Evolutionary conservation across 2,113 vertebrate genomes (phyloP), one percentile per base, ranked within the genome.

Genomic region (Mugil cephalus): DNA sequence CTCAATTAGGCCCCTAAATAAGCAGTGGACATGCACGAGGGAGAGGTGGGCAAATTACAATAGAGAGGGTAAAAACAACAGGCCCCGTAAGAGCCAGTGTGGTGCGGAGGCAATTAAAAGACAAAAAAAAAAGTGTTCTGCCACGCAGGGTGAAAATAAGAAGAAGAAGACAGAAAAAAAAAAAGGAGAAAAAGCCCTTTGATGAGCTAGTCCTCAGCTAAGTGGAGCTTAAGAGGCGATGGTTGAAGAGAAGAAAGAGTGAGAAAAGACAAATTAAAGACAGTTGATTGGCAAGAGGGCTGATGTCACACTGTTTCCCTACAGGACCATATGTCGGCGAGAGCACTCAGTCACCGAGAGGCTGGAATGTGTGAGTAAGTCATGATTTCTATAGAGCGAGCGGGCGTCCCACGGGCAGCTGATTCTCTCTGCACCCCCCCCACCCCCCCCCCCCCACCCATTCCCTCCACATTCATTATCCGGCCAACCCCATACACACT

Each of bases 1-100:
- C 89, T 92, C 90, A 93, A 93, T 93, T 93, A 92, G 84, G 83
- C 70, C 80, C n/a, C 77, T 87, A 87, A 93, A 92, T 88, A 91
- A 86, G 86, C 87, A 77, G 78, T 34, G 90, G 88, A 91, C 88
- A 76, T 55, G 61, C 77, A 77, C 43, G 34, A 69, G 79, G 79
- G 77, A 82, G 84, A 86, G 74, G 87, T 84, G 86, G 82, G 79
- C 79, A 90, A 92, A 91, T 93, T 91, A 93, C 89, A 91, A 86
- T 68, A 55, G 69, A 48, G 82, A 89, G 85, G 89, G 82, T 87
- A 86, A 87, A 87, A 92, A 93, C 91, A 93, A 93, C 87, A 85
- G 88, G 91, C 85, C 80, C 77, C 17, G 46, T 55, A 79, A 77
- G 84, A 82, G 82, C 59, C 67, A 40, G 70, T 58, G 75, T 77